Evolutionary conservation across 2,888 invertebrate genomes (phyloP).

Genomic region (Ligdia adustata): DNA sequence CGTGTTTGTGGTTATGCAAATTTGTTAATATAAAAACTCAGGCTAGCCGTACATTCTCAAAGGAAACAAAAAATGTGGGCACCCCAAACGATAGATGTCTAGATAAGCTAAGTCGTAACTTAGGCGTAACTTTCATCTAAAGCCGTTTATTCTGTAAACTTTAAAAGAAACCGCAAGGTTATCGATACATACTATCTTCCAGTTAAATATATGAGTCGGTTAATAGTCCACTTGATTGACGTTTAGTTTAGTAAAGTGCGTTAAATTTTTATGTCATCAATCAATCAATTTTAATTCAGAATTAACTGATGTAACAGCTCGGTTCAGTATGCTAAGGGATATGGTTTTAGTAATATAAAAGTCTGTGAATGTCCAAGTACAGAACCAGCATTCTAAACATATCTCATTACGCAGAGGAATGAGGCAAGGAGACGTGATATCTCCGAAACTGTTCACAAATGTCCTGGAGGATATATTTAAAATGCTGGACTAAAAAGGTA

Average conservation of each 20-base stretch:
- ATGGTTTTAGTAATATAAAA: too few relatives aligned
- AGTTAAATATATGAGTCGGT: slow-evolving; percentile 49
- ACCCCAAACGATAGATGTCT: slow-evolving; percentile 33
- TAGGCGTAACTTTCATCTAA: slow-evolving; percentile 44
- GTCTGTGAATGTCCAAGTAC: too few relatives aligned
- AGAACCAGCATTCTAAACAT: too few relatives aligned
- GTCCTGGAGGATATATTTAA: too few relatives aligned
- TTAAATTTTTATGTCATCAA: slow-evolving; percentile 76
- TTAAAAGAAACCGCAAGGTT: slow-evolving; percentile 54
- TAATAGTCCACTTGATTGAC: slow-evolving; percentile 64
- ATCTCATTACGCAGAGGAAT: too few relatives aligned
- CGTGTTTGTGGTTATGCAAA: too few relatives aligned
- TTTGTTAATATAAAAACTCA: too few relatives aligned
- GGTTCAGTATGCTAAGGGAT: neutral
- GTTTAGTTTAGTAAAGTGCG: slow-evolving; percentile 56
- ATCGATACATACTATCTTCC: slow-evolving; percentile 47
- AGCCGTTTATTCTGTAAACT: slow-evolving; percentile 50
- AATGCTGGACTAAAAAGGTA: too few relatives aligned
- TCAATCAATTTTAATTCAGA: slow-evolving; percentile 76
- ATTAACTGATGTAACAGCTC: slow-evolving; percentile 33
- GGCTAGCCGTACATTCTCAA: too few relatives aligned
- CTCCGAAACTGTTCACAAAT: too few relatives aligned
- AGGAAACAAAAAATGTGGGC: slow-evolving; percentile 30
- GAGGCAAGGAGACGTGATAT: too few relatives aligned
- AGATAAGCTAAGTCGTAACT: slow-evolving; percentile 41